A percentile compares a stretch with the other conserved stretches of the same genome.
Evolutionary conservation across 2,113 vertebrate genomes (phyloP).

Genomic region (Bos taurus): DNA sequence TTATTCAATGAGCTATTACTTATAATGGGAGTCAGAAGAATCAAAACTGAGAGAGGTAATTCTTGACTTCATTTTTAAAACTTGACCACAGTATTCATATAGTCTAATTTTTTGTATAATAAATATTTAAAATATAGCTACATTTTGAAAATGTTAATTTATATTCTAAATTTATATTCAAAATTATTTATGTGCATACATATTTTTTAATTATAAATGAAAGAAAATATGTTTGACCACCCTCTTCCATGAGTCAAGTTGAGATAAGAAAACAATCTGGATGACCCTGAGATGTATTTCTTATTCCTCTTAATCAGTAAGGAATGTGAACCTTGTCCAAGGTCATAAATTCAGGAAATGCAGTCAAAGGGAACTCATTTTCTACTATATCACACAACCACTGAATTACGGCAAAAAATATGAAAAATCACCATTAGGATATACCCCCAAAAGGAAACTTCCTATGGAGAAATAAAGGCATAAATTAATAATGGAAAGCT

Average conservation of each 20-base stretch:
- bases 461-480: background rate
- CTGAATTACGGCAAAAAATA: background rate
- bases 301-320: background rate
- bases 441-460: background rate
- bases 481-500: background rate
- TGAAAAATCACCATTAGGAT: background rate
- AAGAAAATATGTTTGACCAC: background rate
- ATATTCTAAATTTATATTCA: background rate
- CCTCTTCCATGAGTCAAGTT: background rate
- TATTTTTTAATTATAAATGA: background rate
- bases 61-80: slow-evolving; percentile 21
- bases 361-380: background rate
- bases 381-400: background rate
- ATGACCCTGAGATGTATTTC: background rate
- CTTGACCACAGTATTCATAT: background rate
- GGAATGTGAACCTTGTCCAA: background rate
- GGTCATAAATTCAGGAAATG: background rate
- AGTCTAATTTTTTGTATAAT: background rate
- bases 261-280: background rate
- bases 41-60: background rate
- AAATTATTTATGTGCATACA: background rate
- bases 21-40: background rate
- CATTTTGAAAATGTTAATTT: background rate
- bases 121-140: slow-evolving; percentile 14
- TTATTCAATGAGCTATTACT: background rate